Evolutionary conservation across 2,113 vertebrate genomes (phyloP).

Genomic region (Megaptera novaeangliae): DNA sequence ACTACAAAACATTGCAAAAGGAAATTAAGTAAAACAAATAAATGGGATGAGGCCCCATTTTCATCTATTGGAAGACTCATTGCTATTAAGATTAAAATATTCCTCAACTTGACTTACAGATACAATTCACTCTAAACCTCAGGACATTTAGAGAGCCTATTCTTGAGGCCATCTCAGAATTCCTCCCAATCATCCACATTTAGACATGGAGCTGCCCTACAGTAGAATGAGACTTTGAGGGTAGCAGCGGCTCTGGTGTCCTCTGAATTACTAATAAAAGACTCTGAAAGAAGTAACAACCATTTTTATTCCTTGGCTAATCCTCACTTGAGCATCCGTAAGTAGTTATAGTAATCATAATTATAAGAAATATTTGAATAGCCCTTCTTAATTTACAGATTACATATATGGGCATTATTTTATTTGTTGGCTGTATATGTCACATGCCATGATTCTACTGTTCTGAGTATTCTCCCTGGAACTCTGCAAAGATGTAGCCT

Average conservation of each 20-base stretch:
- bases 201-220: neutral
- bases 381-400: neutral
- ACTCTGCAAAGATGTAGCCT: too few relatives aligned
- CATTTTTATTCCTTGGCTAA: neutral
- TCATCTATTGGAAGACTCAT: neutral
- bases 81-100: neutral
- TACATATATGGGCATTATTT: neutral
- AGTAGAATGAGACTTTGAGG: neutral
- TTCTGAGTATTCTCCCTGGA: neutral
- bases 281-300: neutral
- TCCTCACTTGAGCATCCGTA: neutral
- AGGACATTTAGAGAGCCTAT: neutral
- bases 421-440: neutral
- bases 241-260: neutral
- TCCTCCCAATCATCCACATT: neutral
- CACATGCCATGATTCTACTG: neutral
- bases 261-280: neutral
- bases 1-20: neutral
- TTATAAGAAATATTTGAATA: neutral
- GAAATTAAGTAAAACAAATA: neutral
- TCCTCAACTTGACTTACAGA: neutral
- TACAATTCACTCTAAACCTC: neutral
- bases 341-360: neutral
- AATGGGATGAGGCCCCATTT: neutral
- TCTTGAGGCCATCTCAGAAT: neutral